Base-by-base conservation (phyloP, 2,888 invertebrate species). In the Ischnus inquisitorius region DNA sequence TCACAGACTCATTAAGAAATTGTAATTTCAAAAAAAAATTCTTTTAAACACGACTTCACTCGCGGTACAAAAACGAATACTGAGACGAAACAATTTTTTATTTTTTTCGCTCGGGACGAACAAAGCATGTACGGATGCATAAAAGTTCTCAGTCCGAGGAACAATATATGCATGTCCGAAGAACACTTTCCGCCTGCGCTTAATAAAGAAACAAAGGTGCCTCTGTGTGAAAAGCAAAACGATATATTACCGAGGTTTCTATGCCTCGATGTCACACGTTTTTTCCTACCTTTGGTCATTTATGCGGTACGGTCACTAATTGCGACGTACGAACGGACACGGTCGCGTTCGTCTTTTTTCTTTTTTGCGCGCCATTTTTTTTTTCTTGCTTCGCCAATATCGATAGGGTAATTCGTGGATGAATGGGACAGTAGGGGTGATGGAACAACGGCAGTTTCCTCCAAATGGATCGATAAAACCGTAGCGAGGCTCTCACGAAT, bases 391-490 rank as follows among this genome's bases (percentile, higher is more conserved):
- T n/a, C 46, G n/a, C 46, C 14, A 46, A 46, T 46, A 46, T 46
- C 46, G 46, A 46, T 46, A 46, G 46, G 46, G 46, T 46, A 46
- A 46, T 46, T 46, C 46, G 46, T 12, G 46, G 46, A 46, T 46
- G n/a, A n/a, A 46, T n/a, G 46, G 46, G 46, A 46, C 46, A 46
- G 46, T 46, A 46, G 14, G 46, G 46, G n/a, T 46, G 14, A 46
- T 46, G 46, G 46, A 12, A 46, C 46, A 46, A 46, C 46, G 46
- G 46, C 12, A 12, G 12, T 46, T 46, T 46, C 3, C n/a, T 46
- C n/a, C n/a, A 12, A 14, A 12, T 46, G 14, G 46, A 34, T n/a
- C 46, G 46, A 46, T 14, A n/a, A 46, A n/a, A n/a, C 12, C 12
- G 46, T 46, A 46, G 46, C n/a, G 46, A 12, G 10, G 46, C 46